A percentile compares a stretch with the other conserved stretches of the same genome.
These are phyloP conservation scores for Silurus lanzhouensis DNA, from an alignment of 2,797 vertebrate species.

Conservation along the genomic window DNA sequence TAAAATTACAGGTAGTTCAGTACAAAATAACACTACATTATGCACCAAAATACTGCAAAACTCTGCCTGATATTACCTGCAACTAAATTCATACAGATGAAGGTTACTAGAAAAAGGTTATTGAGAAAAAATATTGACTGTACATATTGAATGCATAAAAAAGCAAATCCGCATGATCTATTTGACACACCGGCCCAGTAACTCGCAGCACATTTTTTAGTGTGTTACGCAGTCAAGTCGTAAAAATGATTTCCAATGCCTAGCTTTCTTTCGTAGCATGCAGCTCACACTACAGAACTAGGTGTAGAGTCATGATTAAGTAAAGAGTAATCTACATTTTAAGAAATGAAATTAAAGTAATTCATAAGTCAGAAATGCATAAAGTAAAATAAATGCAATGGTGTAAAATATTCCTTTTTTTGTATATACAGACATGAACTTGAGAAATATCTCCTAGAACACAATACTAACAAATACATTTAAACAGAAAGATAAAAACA, in stretches of 20 bases:
- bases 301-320: neutral
- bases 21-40: constrained; percentile 54
- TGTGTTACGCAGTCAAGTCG: neutral
- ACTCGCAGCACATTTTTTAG: constrained; percentile 2
- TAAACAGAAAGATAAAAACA: constrained; percentile 28
- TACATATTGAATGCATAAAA: constrained; percentile 36
- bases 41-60: constrained; percentile 39
- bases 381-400: constrained; percentile 37
- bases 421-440: constrained; percentile 64
- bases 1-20: constrained; percentile 58
- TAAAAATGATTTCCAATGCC: neutral
- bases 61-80: constrained; percentile 8
- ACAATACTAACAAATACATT: constrained; percentile 52
- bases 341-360: neutral
- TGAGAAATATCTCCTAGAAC: constrained; percentile 57
- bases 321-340: neutral
- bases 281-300: neutral
- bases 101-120: constrained; percentile 9
- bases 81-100: constrained; percentile 3
- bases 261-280: neutral
- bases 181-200: neutral
- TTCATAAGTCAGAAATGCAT: constrained; percentile 24
- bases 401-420: constrained; percentile 20
- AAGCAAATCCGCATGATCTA: constrained; percentile 8
- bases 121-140: constrained; percentile 27